A percentile compares a stretch with the other conserved stretches of the same genome.
Conservation (phyloP, 2,888 invertebrate species). For the Mythimna lalbum region DNA sequence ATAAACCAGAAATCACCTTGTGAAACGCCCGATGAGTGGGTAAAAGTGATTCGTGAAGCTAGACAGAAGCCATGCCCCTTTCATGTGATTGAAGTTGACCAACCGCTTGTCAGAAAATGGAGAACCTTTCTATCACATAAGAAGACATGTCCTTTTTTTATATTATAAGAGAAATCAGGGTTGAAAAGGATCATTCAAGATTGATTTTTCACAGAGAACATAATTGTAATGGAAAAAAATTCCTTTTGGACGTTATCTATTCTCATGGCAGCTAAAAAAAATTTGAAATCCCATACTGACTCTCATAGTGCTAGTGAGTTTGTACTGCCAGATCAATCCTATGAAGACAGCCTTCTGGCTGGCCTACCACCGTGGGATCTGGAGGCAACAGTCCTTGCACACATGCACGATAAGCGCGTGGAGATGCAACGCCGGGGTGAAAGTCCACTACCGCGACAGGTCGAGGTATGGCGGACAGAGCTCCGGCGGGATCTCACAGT, state of each 20-base stretch:
- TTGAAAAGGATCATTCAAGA: constrained; percentile 57
- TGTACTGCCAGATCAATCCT: constrained; percentile 44
- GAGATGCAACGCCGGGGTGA: too few species aligned
- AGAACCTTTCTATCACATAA: constrained; percentile 41
- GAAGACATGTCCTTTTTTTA: constrained; percentile 52
- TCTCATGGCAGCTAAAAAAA: constrained; percentile 44
- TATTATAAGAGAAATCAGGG: constrained; percentile 56
- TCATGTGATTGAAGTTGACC: constrained; percentile 49
- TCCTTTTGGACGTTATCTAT: constrained; percentile 29
- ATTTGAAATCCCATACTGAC: constrained; percentile 25
- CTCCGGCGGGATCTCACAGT: too few species aligned
- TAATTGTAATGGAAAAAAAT: too few species aligned
- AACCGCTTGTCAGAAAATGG: constrained; percentile 41
- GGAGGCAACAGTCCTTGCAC: too few species aligned
- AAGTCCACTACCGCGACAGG: too few species aligned
- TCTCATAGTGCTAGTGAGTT: constrained; percentile 34
- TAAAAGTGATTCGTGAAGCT: constrained; percentile 52
- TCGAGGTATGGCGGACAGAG: too few species aligned
- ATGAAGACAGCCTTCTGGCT: too few species aligned
- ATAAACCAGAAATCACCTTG: constrained; percentile 56
- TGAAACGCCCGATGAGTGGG: constrained; percentile 52
- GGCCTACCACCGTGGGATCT: too few species aligned
- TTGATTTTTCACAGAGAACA: constrained; percentile 55
- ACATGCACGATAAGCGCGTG: too few species aligned
- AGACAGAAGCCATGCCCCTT: constrained; percentile 60